A percentile compares a stretch with the other conserved stretches of the same genome.
These are phyloP conservation scores for Enteromius afrohamiltoni DNA, from an alignment of 2,797 vertebrate genomes.

Conservation along the genomic window DNA sequence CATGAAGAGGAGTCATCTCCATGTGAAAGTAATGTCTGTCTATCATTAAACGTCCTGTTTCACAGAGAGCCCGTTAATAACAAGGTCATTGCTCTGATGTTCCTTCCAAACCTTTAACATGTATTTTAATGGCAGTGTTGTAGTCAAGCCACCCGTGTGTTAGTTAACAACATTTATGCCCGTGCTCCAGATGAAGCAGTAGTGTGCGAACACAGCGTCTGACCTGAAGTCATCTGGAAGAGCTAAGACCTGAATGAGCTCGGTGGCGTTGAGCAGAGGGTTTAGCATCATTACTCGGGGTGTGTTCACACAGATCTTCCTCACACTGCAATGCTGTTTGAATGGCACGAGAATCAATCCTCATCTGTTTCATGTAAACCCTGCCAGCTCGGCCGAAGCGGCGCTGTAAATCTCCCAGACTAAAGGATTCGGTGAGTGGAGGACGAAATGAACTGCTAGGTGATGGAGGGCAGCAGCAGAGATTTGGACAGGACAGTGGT, in stretches of 20 bases:
- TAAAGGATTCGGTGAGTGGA: constrained; percentile 19
- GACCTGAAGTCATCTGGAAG: not conserved
- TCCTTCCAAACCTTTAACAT: not conserved
- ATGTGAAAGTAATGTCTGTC: not conserved
- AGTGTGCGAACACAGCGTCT: not conserved
- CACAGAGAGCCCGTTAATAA: not conserved
- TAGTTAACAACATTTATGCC: not conserved
- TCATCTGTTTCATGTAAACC: constrained; percentile 14
- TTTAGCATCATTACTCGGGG: no score
- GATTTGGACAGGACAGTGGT: constrained; percentile 29
- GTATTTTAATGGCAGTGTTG: not conserved
- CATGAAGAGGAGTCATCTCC: no score
- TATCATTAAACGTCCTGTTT: not conserved
- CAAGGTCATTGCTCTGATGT: not conserved
- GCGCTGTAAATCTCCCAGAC: not conserved
- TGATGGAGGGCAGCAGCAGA: constrained; percentile 23
- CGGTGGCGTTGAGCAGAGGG: no score
- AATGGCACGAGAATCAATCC: not conserved
- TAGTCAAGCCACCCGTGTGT: not conserved
- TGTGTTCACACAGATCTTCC: not conserved
- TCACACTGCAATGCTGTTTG: not conserved
- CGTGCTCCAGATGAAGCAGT: not conserved
- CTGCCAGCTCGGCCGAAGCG: not conserved
- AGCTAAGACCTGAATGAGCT: not conserved
- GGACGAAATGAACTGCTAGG: constrained; percentile 1